These are phyloP conservation scores for Dolichomitus sp. DNA, from an alignment of 2,888 invertebrate species.

Conservation along the genomic window DNA sequence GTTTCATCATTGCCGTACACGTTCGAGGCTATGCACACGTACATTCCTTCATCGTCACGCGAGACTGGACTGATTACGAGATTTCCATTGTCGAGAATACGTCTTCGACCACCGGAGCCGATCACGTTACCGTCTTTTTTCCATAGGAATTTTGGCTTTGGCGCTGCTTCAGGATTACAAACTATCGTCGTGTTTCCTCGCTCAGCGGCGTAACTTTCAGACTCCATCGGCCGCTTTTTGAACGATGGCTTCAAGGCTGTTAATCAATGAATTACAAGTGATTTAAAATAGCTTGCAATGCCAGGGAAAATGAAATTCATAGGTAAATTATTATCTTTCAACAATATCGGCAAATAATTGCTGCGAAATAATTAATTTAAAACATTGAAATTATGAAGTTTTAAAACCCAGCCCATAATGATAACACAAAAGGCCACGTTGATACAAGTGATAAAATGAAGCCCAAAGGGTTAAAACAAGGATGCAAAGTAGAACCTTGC, in stretches of 20 bases:
- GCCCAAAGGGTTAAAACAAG: too few species aligned
- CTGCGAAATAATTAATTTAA: too few species aligned
- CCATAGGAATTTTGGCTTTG: constrained; percentile 95
- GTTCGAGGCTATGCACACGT: constrained; percentile 95
- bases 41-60: constrained; percentile 95
- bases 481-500: too few species aligned
- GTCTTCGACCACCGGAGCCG: constrained; percentile 92
- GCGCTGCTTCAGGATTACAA: constrained; percentile 98
- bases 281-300: too few species aligned
- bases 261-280: constrained; percentile 55
- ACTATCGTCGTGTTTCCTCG: constrained; percentile 96
- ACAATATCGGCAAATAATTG: too few species aligned
- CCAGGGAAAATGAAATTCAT: too few species aligned
- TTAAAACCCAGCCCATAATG: too few species aligned
- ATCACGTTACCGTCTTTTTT: constrained; percentile 94
- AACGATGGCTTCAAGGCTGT: constrained; percentile 93
- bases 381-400: too few species aligned
- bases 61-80: constrained; percentile 95
- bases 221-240: constrained; percentile 95
- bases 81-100: constrained; percentile 94
- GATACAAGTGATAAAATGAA: too few species aligned
- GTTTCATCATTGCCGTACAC: constrained; percentile 96
- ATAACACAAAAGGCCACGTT: too few species aligned
- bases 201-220: constrained; percentile 96
- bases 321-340: too few species aligned